These are phyloP conservation scores for Melieria picta DNA, from an alignment of 2,888 invertebrate genomes.

Conservation along the genomic window DNA sequence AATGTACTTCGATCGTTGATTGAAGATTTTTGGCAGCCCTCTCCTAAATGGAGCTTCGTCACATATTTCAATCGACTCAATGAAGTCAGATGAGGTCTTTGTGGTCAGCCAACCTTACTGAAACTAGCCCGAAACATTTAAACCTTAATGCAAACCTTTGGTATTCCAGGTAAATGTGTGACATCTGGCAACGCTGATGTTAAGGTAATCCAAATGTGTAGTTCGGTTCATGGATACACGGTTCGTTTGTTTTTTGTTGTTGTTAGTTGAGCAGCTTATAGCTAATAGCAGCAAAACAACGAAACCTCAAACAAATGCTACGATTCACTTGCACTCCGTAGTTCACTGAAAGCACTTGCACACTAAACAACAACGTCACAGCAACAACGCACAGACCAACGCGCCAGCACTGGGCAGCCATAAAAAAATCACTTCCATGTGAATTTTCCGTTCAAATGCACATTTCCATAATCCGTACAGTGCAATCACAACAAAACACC, in stretches of 20 bases:
- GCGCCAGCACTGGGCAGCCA: constrained; percentile 5
- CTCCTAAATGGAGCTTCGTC: too few relatives aligned
- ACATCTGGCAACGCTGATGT: too few relatives aligned
- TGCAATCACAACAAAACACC: constrained; percentile 19
- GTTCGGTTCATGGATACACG: not conserved
- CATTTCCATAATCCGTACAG: constrained; percentile 40
- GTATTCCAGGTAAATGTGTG: too few relatives aligned
- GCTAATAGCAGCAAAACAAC: constrained; percentile 24
- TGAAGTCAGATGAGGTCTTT: too few relatives aligned
- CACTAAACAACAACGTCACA: not conserved
- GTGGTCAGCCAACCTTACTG: too few relatives aligned
- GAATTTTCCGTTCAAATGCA: constrained; percentile 38
- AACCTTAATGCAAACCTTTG: too few relatives aligned
- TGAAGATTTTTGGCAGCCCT: too few relatives aligned
- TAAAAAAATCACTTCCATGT: constrained; percentile 29
- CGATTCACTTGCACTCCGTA: constrained; percentile 30
- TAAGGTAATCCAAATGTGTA: too few relatives aligned
- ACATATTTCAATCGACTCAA: too few relatives aligned
- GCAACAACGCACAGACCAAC: constrained; percentile 8
- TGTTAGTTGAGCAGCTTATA: constrained; percentile 36
- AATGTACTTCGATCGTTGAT: too few relatives aligned
- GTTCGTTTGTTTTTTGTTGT: constrained; percentile 17
- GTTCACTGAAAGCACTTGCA: constrained; percentile 16
- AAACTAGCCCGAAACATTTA: too few relatives aligned
- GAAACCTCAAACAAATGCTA: constrained; percentile 49